A percentile compares a stretch with the other conserved stretches of the same genome.
These are phyloP conservation scores for Triplophysa siluroides DNA, from an alignment of 2,113 vertebrate species.

Conservation along the genomic window DNA sequence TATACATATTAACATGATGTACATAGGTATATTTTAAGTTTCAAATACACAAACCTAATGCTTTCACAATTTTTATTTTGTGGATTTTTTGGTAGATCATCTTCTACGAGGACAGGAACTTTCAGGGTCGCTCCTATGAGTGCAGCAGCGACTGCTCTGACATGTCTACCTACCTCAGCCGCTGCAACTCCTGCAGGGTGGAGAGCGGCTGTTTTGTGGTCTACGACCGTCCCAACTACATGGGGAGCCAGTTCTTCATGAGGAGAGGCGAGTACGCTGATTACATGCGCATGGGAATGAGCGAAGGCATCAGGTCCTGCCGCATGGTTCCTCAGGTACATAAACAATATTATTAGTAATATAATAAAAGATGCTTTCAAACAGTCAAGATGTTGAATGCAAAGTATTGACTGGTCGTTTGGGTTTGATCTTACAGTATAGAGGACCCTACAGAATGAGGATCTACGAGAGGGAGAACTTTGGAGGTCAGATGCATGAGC, in stretches of 20 bases:
- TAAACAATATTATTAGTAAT: not conserved
- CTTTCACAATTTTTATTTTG: slow-evolving; percentile 27
- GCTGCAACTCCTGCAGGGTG: slow-evolving; percentile 61
- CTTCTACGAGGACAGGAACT: slow-evolving; percentile 61
- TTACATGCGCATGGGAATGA: slow-evolving; percentile 54
- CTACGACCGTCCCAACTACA: slow-evolving; percentile 59
- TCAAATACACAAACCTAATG: not conserved
- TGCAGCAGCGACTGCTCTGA: slow-evolving; percentile 63
- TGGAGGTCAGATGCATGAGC: slow-evolving; percentile 60
- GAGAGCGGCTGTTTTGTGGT: slow-evolving; percentile 63
- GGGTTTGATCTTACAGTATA: slow-evolving; percentile 25
- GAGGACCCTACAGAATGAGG: slow-evolving; percentile 56
- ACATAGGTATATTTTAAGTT: not conserved
- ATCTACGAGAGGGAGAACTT: slow-evolving; percentile 70
- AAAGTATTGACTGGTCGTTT: not conserved
- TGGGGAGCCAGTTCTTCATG: slow-evolving; percentile 61
- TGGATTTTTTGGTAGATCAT: slow-evolving; percentile 56
- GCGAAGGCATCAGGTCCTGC: slow-evolving; percentile 57
- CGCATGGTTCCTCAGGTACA: slow-evolving; percentile 58
- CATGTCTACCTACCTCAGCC: slow-evolving; percentile 55
- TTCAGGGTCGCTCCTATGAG: slow-evolving; percentile 57
- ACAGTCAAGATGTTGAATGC: no score
- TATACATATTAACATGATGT: not conserved
- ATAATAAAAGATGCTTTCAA: not conserved
- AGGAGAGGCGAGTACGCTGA: slow-evolving; percentile 61